Percentiles rank a stretch among this genome's conserved stretches.
Evolutionary conservation across 2,797 vertebrate species (phyloP).

Genomic region (Euphonia xanthogaster): DNA sequence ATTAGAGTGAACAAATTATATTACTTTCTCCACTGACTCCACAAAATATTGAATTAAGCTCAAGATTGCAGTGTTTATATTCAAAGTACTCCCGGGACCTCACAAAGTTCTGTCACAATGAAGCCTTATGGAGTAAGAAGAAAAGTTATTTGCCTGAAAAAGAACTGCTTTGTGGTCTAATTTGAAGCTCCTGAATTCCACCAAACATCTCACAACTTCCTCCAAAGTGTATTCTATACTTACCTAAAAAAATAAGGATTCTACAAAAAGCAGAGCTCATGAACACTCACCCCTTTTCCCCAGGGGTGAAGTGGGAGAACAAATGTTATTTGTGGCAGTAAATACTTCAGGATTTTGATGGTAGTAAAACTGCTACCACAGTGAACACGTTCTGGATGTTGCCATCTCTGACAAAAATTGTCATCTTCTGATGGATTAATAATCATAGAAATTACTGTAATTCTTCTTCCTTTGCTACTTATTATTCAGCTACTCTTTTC

Average conservation of each 20-base stretch:
- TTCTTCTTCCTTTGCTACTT: neutral
- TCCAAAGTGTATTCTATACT: neutral
- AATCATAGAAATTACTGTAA: neutral
- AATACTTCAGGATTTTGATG: neutral
- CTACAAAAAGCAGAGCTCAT: neutral
- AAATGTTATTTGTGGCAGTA: neutral
- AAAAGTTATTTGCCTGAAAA: slow-evolving; percentile 7
- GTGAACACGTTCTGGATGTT: neutral
- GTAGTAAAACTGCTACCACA: neutral
- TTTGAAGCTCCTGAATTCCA: neutral
- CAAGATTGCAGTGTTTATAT: slow-evolving; percentile 44
- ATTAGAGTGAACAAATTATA: slow-evolving; percentile 58
- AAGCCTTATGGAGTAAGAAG: neutral
- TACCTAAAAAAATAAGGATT: neutral
- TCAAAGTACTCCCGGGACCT: neutral
- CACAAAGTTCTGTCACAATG: slow-evolving; percentile 4
- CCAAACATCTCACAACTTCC: neutral
- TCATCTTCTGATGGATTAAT: neutral
- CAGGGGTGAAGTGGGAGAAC: neutral
- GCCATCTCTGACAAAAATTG: neutral
- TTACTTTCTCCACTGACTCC: slow-evolving; percentile 49
- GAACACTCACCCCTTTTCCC: neutral
- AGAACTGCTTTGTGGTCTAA: neutral
- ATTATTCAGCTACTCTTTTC: neutral
- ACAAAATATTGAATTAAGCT: slow-evolving; percentile 50